phyloP scores from a whole-genome alignment of 2,888 invertebrate species.

The Chromoteleia sp. region DNA sequence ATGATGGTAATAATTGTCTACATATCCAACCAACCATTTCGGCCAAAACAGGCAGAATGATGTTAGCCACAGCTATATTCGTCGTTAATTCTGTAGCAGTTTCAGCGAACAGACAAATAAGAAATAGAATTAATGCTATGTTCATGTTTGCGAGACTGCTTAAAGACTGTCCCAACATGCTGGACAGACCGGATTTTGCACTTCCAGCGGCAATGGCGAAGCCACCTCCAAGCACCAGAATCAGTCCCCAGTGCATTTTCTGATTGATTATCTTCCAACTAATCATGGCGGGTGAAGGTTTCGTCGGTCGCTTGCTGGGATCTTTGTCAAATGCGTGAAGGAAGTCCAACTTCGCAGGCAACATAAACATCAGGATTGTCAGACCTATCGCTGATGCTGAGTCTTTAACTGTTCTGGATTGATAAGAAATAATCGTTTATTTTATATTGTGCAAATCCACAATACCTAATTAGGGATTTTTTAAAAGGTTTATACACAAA shows the following conservation, averaged over 20 bases:
- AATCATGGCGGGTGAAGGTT: constrained; percentile 89
- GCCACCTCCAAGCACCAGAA: constrained; percentile 95
- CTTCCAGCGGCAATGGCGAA: constrained; percentile 96
- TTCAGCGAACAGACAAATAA: constrained; percentile 92
- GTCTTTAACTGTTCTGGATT: constrained; percentile 91
- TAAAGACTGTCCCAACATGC: constrained; percentile 90
- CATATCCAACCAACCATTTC: constrained; percentile 87
- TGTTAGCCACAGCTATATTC: constrained; percentile 95
- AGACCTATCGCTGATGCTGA: constrained; percentile 94
- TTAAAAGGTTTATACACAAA: too few species aligned
- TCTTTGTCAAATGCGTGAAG: constrained; percentile 88
- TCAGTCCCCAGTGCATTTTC: constrained; percentile 95
- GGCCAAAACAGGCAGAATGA: constrained; percentile 93
- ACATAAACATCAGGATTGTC: constrained; percentile 92
- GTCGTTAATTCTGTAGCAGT: constrained; percentile 95
- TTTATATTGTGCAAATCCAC: too few species aligned
- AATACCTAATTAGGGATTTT: too few species aligned
- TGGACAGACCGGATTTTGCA: constrained; percentile 91
- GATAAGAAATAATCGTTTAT: too few species aligned
- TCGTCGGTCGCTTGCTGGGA: constrained; percentile 86
- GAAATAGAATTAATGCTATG: constrained; percentile 88
- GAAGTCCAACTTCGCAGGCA: constrained; percentile 92
- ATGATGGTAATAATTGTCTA: too few species aligned
- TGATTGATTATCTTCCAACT: constrained; percentile 94
- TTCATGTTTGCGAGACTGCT: constrained; percentile 88